phyloP scores from a whole-genome alignment of 2,113 vertebrate genomes.

The Picathartes gymnocephalus region DNA sequence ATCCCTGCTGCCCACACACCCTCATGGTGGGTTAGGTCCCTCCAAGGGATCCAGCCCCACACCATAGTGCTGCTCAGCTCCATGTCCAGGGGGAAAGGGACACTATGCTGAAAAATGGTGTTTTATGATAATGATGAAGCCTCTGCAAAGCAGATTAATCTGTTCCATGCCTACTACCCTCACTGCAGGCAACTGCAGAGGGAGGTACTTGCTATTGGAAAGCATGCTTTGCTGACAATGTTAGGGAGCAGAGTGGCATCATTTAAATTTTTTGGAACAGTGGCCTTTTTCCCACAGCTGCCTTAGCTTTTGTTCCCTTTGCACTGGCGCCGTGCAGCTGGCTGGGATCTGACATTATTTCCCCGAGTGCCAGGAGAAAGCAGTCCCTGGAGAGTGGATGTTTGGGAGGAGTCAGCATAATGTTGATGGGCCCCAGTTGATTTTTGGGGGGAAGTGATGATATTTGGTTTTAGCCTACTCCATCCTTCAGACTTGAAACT shows the following conservation, averaged over 20 bases:
- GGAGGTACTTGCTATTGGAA: background rate
- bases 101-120: background rate
- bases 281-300: background rate
- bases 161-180: background rate
- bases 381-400: background rate
- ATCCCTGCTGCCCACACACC: accelerated
- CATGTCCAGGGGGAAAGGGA: accelerated
- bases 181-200: background rate
- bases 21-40: background rate
- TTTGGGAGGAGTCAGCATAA: background rate
- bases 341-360: background rate
- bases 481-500: background rate
- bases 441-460: accelerated
- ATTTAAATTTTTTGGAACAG: slow-evolving; percentile 38
- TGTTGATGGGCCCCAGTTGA: accelerated
- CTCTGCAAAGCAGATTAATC: background rate
- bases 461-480: background rate
- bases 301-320: slow-evolving; percentile 23
- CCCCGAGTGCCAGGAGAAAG: background rate
- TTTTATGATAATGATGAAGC: background rate
- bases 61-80: accelerated
- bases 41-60: background rate
- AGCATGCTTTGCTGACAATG: background rate
- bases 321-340: background rate
- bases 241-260: background rate